These are phyloP conservation scores for Paguma larvata DNA, from an alignment of 2,797 vertebrate genomes.

Conservation along the genomic window DNA sequence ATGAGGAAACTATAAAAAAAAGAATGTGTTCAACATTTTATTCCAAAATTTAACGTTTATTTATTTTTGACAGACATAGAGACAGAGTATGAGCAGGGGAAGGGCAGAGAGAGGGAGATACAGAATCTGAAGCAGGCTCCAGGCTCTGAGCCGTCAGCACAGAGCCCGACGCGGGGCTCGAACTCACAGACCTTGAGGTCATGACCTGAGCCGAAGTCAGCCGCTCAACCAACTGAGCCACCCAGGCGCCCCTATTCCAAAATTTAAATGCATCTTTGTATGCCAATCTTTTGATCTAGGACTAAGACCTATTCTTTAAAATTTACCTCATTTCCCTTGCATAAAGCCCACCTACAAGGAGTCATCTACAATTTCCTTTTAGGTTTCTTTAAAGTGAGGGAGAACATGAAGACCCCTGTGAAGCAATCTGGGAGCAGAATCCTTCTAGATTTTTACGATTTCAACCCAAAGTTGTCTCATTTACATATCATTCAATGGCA, in stretches of 20 bases:
- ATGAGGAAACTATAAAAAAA: slow-evolving; percentile 28
- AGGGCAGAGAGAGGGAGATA: no score
- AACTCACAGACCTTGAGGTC: no score
- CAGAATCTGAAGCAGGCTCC: no score
- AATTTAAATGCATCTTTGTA: neutral
- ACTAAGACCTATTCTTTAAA: neutral
- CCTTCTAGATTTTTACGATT: neutral
- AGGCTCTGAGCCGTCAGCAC: no score
- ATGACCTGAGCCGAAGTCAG: no score
- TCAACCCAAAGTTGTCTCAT: neutral
- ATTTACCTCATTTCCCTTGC: neutral
- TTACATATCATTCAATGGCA: neutral
- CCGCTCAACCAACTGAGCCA: no score
- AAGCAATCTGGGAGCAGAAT: neutral
- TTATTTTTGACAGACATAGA: no score
- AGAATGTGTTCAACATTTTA: neutral
- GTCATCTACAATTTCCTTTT: neutral
- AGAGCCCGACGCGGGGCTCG: no score
- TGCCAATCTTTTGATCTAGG: neutral
- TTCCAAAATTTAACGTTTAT: slow-evolving; percentile 41
- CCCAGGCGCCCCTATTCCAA: no score
- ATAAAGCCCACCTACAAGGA: neutral
- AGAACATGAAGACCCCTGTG: neutral
- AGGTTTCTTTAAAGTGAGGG: neutral
- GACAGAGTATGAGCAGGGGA: no score